Evolutionary conservation across 2,888 invertebrate genomes (phyloP), one percentile per base, ranked within the genome.

Genomic region (Drosophila nr. medialis): DNA sequence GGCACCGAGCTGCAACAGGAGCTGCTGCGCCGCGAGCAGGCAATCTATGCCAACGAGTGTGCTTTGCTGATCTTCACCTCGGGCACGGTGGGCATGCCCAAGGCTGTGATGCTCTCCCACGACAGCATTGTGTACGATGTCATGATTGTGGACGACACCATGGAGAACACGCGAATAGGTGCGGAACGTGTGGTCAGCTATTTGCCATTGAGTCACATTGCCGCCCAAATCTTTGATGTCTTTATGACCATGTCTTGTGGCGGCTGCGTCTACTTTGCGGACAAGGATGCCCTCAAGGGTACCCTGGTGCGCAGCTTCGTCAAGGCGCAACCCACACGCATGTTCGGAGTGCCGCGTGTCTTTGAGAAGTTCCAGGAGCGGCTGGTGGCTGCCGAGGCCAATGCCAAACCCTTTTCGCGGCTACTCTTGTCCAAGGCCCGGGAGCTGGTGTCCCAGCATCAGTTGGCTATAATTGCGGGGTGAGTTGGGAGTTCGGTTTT

Each of bases 351-450:
- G 0, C 98, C 98, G 1, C 94, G 98, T 73, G 97, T 98, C 0
- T 98, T 96, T 96, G 98, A 98, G 92, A 98, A 98, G 93, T 97
- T 99, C 91, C 95, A 96, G 85, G 98, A 98, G 88, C 96, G 96
- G 90, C 96, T 98, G 93, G 94, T 95, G 90, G 94, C 95, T 0
- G 94, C 96, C 0, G 97, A 96, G 3, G 94, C 95, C 1, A 94
- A 95, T 54, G 95, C 95, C 55, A 95, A 96, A 0, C 93, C 94
- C 2, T 73, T 97, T 0, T 96, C 96, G 89, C 95, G 95, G 64
- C 94, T 94, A 77, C 94, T 98, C 40, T 94, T 95, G 5, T 92
- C 93, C 21, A 96, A 95, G 95, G 96, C 96, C 0, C 96, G 95
- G 78, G 92, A 93, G 5, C 94, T 95, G 32, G 95, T 95, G 0